Base-by-base conservation (phyloP, 2,113 vertebrate genomes). In the Anarrhichthys ocellatus region DNA sequence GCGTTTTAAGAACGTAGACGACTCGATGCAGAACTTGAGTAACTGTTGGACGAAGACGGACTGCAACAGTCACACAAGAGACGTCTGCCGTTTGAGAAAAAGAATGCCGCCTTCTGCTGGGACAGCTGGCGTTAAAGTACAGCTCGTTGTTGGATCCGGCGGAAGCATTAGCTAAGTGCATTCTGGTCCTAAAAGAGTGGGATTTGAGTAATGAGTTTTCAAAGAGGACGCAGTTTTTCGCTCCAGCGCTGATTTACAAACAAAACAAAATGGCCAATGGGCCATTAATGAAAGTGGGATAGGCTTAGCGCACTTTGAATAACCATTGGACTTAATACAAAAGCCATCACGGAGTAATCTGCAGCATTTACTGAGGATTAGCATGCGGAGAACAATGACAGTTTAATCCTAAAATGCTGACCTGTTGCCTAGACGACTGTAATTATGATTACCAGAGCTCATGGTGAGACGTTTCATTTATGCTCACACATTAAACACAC, bases 311-410 rank as follows among this genome's bases (percentile, higher is more conserved):
- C 83, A 77, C 86, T 88, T 91, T 90, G 85, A 92, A 82, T 91
- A 90, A 92, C 81, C 36, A 80, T 27, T 64, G 80, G 69, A 80
- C 24, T 77, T 52, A 82, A 89, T 68, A 67, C 76, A 78, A 73
- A 65, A 83, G 86, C 85, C 89, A 83, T 79, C 83, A 40, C 2
- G 11, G 32, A 63, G 40, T 90, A 92, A 93, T 91, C 92, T 92
- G 88, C 81, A 27, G 88, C 87, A 34, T 91, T 92, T 86, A 84
- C 54, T 5, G 61, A 29, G 86, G 91, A 93, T 92, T 91, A 92
- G 36, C 78, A 81, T 66, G 80, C 10, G 46, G 29, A 87, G 69
- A 88, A 93, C 91, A 92, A 93, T 88, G 84, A 4, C 48, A 8
- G 76, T 32, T 80, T 91, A 88, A 93, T 92, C 90, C 88, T 70